These are phyloP conservation scores for Pygmarrhopalites habei DNA, from an alignment of 1,140 invertebrate genomes.

Conservation along the genomic window DNA sequence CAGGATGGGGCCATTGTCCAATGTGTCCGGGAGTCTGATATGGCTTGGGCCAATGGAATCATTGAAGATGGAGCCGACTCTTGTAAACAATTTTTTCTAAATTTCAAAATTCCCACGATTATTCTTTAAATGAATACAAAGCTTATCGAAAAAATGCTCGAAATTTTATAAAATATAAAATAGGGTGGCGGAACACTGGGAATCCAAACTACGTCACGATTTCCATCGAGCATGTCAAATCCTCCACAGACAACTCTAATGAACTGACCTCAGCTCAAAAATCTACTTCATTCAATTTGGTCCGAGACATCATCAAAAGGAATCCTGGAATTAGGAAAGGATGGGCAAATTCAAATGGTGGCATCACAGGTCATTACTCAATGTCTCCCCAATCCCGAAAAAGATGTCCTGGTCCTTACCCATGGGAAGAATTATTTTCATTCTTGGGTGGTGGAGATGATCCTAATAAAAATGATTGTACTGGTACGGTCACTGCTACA, in stretches of 20 bases:
- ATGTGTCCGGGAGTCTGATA: slow-evolving; percentile 24
- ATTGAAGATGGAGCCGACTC: slow-evolving; percentile 34
- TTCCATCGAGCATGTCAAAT: slow-evolving; percentile 35
- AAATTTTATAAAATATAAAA: too few relatives aligned
- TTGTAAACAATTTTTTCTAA: too few relatives aligned
- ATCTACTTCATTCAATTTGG: slow-evolving; percentile 20
- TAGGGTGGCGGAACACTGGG: slow-evolving; percentile 29
- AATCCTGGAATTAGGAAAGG: slow-evolving; percentile 22
- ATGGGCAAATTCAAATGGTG: slow-evolving; percentile 23
- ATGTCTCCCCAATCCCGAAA: slow-evolving; percentile 22
- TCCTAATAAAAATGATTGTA: slow-evolving; percentile 7
- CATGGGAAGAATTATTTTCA: slow-evolving; percentile 27
- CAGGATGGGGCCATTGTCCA: slow-evolving; percentile 29
- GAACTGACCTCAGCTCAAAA: slow-evolving; percentile 21
- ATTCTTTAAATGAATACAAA: too few relatives aligned
- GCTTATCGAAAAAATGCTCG: too few relatives aligned
- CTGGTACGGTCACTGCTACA: slow-evolving; percentile 20
- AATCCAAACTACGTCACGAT: slow-evolving; percentile 32
- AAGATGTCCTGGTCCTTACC: slow-evolving; percentile 33
- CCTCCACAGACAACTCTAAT: slow-evolving; percentile 29
- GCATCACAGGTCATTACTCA: slow-evolving; percentile 34
- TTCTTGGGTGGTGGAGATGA: slow-evolving; percentile 4
- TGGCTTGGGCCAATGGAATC: slow-evolving; percentile 33
- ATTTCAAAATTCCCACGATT: too few relatives aligned
- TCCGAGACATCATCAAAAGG: slow-evolving; percentile 23